A percentile compares a stretch with the other conserved stretches of the same genome.
These are phyloP conservation scores for Triplophysa rosa DNA, from an alignment of 2,113 vertebrate genomes.

Conservation along the genomic window DNA sequence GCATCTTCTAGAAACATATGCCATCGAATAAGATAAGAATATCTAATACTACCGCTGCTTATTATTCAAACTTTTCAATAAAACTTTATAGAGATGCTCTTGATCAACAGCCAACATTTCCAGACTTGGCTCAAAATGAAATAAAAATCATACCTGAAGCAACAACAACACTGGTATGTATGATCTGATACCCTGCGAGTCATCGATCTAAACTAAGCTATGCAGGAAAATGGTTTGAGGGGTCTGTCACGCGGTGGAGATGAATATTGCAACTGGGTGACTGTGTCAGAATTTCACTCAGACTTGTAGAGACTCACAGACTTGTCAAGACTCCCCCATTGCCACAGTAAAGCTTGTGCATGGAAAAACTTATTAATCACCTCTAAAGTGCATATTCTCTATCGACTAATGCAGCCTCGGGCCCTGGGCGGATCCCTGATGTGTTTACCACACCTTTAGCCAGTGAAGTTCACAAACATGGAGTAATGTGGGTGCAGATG, in stretches of 20 bases:
- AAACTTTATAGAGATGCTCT: not conserved
- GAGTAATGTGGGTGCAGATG: conserved; percentile 12
- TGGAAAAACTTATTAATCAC: conserved; percentile 5
- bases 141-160: conserved; percentile 11
- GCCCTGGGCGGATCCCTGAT: conserved; percentile 26
- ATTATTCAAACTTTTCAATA: not conserved
- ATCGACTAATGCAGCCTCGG: conserved; percentile 17
- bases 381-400: not conserved
- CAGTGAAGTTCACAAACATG: not conserved
- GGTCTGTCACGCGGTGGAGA: conserved; percentile 40
- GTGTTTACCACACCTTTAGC: conserved; percentile 30
- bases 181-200: not conserved
- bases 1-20: too few relatives aligned
- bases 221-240: conserved; percentile 68
- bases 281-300: conserved; percentile 35
- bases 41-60: too few relatives aligned
- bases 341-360: not conserved
- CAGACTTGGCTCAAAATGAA: conserved; percentile 33
- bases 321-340: conserved; percentile 60
- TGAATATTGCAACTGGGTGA: conserved; percentile 52
- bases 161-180: conserved; percentile 10
- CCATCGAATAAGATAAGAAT: too few relatives aligned
- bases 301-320: conserved; percentile 11
- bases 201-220: conserved; percentile 30
- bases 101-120: not conserved